These are phyloP conservation scores for Burhinus bistriatus DNA, from an alignment of 2,113 vertebrate genomes.

Conservation along the genomic window DNA sequence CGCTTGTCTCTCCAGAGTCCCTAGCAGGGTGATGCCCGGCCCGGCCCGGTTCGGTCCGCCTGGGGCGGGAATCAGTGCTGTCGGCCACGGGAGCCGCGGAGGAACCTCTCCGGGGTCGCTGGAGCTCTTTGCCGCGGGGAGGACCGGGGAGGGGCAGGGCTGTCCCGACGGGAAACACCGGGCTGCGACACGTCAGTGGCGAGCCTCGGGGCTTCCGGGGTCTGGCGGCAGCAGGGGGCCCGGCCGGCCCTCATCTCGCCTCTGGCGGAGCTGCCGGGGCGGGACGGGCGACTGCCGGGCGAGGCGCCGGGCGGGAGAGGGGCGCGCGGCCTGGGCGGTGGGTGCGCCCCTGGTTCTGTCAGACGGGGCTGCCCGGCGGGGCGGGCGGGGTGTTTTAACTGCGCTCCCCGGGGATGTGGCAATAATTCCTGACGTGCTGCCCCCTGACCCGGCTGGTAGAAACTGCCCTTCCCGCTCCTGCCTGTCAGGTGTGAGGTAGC, in stretches of 20 bases:
- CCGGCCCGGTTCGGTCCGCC: no score
- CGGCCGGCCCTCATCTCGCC: neutral
- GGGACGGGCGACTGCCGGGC: neutral
- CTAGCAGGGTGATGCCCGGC: no score
- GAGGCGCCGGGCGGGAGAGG: neutral
- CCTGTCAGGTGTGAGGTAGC: no score
- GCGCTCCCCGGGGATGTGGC: neutral
- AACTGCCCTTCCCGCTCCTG: neutral
- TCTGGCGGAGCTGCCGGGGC: neutral
- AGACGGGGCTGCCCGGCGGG: neutral
- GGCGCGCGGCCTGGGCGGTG: neutral
- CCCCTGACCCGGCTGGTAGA: fast-evolving
- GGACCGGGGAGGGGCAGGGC: no score
- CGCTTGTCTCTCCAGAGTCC: no score
- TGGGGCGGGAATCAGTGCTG: no score
- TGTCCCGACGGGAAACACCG: neutral
- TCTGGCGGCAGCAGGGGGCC: neutral
- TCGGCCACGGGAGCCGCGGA: no score
- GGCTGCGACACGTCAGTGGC: neutral
- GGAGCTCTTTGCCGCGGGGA: no score
- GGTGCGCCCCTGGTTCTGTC: neutral
- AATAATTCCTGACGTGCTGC: fast-evolving
- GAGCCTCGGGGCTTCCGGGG: neutral
- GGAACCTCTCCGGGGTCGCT: no score
- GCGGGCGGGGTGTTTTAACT: neutral